These are phyloP conservation scores for Neofelis nebulosa DNA, from an alignment of 2,113 vertebrate genomes.

Conservation along the genomic window DNA sequence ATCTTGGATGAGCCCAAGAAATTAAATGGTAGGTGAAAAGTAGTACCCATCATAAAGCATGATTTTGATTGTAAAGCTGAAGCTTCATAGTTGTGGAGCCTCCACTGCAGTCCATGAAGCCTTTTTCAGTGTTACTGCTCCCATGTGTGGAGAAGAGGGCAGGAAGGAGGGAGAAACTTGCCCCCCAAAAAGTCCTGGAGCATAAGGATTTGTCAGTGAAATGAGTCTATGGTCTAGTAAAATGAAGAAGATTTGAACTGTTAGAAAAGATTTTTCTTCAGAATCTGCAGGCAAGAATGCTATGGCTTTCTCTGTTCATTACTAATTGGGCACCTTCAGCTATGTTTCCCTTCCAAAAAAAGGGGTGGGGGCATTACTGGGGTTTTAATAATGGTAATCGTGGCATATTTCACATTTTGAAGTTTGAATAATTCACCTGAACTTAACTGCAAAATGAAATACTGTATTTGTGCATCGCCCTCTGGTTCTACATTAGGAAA, in stretches of 20 bases:
- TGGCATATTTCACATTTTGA: conserved; percentile 50
- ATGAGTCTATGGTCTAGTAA: background rate
- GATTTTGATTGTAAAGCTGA: background rate
- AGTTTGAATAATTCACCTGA: conserved; percentile 65
- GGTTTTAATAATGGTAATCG: conserved; percentile 52
- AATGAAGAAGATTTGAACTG: background rate
- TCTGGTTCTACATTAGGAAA: conserved; percentile 45
- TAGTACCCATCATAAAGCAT: background rate
- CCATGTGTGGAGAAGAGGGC: accelerated
- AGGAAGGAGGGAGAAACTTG: background rate
- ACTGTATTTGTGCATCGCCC: background rate
- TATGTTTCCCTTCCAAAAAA: conserved; percentile 51
- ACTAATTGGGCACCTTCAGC: conserved; percentile 21
- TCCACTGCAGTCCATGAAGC: background rate
- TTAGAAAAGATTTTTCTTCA: conserved; percentile 1
- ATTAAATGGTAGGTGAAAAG: background rate
- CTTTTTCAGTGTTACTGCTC: background rate
- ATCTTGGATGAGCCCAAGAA: background rate
- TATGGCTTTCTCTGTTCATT: conserved; percentile 7
- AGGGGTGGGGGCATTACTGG: conserved; percentile 29
- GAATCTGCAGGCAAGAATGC: conserved; percentile 18
- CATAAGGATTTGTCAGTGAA: background rate
- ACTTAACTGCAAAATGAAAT: conserved; percentile 70
- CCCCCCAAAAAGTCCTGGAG: background rate
- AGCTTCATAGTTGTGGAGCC: background rate